Percentiles rank a stretch among this genome's conserved stretches.
These are phyloP conservation scores for Drosophila mulleri DNA, from an alignment of 2,888 invertebrate species.

Conservation along the genomic window DNA sequence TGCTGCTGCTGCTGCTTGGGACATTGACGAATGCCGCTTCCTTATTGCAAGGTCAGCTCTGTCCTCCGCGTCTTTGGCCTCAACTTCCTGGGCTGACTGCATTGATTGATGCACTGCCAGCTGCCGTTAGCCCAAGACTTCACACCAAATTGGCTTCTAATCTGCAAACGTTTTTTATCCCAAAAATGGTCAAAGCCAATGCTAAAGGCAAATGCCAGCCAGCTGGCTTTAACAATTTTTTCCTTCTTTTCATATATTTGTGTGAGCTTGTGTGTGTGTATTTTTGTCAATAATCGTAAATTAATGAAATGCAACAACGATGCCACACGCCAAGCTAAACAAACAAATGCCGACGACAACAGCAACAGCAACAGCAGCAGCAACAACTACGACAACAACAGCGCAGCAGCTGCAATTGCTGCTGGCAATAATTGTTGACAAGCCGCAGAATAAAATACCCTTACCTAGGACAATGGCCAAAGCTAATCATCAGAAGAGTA, in stretches of 20 bases:
- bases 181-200: slow-evolving; percentile 56
- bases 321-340: slow-evolving; percentile 64
- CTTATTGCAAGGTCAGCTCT: slow-evolving; percentile 77
- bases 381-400: slow-evolving; percentile 10
- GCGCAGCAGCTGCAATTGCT: slow-evolving; percentile 16
- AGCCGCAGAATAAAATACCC: slow-evolving; percentile 13
- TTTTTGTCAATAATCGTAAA: slow-evolving; percentile 77
- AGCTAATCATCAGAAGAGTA: background rate
- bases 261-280: background rate
- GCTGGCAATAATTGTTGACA: background rate
- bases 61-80: slow-evolving; percentile 35
- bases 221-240: slow-evolving; percentile 30
- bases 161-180: slow-evolving; percentile 65
- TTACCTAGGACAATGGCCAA: background rate
- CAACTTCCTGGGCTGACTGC: slow-evolving; percentile 27
- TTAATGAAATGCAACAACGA: slow-evolving; percentile 75
- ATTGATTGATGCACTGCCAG: slow-evolving; percentile 80
- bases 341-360: slow-evolving; percentile 50
- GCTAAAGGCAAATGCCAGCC: slow-evolving; percentile 6
- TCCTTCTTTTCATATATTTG: background rate
- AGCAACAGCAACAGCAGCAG: slow-evolving; percentile 16
- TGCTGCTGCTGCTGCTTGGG: slow-evolving; percentile 28
- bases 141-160: slow-evolving; percentile 78
- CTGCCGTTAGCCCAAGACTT: slow-evolving; percentile 72
- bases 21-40: slow-evolving; percentile 78